Conservation (phyloP, 2,113 vertebrate genomes). For the Conger conger region DNA sequence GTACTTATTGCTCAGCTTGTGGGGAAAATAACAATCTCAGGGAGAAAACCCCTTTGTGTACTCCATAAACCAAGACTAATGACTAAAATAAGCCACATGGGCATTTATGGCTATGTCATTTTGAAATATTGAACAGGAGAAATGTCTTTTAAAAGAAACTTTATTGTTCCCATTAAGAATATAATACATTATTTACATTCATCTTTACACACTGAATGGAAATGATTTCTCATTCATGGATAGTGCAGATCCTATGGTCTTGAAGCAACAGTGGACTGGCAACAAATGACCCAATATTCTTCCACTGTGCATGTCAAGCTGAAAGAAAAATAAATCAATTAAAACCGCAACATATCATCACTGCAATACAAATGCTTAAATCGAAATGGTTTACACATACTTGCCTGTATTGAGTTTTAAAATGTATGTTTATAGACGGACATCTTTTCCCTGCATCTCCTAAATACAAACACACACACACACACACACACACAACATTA, state of each 20-base stretch:
- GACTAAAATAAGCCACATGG: too few species aligned
- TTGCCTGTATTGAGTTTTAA: background rate
- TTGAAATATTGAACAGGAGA: background rate
- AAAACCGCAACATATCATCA: too few species aligned
- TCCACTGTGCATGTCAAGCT: slow-evolving; percentile 5
- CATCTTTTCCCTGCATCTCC: too few species aligned
- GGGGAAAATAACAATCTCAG: background rate
- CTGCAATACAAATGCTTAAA: background rate
- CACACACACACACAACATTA: background rate
- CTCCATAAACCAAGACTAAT: too few species aligned
- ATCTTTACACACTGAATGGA: background rate
- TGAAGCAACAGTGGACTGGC: background rate
- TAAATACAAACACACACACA: background rate
- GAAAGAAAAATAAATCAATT: background rate
- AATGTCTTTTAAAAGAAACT: background rate
- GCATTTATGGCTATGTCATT: too few species aligned
- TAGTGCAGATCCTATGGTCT: background rate
- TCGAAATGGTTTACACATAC: background rate
- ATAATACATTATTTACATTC: slow-evolving; percentile 18
- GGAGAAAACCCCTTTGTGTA: too few species aligned
- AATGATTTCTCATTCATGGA: background rate
- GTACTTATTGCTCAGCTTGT: too few species aligned
- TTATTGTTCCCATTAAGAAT: slow-evolving; percentile 18
- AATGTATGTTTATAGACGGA: background rate
- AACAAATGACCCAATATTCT: background rate